A percentile compares a stretch with the other conserved stretches of the same genome.
Evolutionary conservation across 2,113 vertebrate genomes (phyloP).

Genomic region (Spermophilus dauricus): DNA sequence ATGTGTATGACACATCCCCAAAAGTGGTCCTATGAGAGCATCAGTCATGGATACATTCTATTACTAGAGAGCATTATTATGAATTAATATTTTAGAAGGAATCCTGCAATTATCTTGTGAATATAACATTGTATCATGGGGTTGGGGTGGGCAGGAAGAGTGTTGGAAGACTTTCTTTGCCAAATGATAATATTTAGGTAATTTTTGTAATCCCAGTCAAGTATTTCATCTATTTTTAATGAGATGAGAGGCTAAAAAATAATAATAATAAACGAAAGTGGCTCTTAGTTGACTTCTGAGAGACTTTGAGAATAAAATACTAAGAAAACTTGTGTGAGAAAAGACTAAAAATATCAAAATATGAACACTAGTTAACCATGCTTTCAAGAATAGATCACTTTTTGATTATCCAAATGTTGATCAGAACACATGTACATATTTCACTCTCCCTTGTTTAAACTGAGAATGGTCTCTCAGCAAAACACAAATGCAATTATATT

Average conservation of each 20-base stretch:
- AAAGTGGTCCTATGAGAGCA: not conserved
- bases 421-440: not conserved
- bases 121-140: not conserved
- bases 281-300: not conserved
- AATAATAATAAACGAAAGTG: not conserved
- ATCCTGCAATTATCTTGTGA: not conserved
- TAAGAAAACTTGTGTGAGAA: not conserved
- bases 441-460: not conserved
- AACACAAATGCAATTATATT: not conserved
- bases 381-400: not conserved
- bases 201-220: constrained; percentile 18
- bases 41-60: not conserved
- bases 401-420: not conserved
- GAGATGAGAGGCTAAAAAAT: not conserved
- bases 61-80: not conserved
- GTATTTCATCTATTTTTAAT: constrained; percentile 43
- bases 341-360: not conserved
- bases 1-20: not conserved
- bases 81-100: constrained; percentile 34
- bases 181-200: constrained; percentile 29
- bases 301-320: constrained; percentile 30
- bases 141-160: not conserved
- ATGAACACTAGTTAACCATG: not conserved
- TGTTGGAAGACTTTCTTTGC: constrained; percentile 1
- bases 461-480: not conserved